A percentile compares a stretch with the other conserved stretches of the same genome.
Evolutionary conservation across 53 echinoderm and acorn worm genomes (phyloP).

Genomic region (Echinometra lucunter): DNA sequence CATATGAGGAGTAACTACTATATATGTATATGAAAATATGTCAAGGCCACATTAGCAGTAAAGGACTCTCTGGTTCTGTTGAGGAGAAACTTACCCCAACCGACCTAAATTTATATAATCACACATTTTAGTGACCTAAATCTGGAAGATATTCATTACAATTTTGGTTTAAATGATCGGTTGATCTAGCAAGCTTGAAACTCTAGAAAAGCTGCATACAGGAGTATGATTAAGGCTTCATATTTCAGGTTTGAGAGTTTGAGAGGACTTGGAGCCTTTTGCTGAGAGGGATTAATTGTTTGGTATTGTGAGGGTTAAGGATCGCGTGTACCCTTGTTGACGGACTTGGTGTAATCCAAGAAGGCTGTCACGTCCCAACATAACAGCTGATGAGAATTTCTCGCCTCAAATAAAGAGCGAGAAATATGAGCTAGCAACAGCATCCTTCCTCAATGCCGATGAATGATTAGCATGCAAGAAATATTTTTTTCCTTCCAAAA

Average conservation of each 20-base stretch:
- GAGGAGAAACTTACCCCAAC: neutral
- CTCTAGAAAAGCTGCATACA: neutral
- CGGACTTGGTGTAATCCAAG: conserved; percentile 2
- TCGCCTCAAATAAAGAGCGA: no score
- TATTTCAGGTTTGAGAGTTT: neutral
- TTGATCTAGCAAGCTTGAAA: conserved; percentile 30
- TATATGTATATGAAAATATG: no score
- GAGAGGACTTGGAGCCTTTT: neutral
- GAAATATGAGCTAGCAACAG: conserved; percentile 18
- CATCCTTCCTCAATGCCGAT: neutral
- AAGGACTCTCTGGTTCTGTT: neutral
- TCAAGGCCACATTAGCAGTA: neutral
- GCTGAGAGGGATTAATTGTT: neutral
- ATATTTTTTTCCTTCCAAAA: neutral
- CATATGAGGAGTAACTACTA: no score
- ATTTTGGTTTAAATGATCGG: neutral
- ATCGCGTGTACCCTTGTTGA: neutral
- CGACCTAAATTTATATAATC: neutral
- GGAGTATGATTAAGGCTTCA: neutral
- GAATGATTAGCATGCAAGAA: neutral
- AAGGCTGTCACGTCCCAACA: neutral
- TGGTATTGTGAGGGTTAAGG: conserved; percentile 17
- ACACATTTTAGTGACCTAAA: neutral
- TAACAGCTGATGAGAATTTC: conserved; percentile 33
- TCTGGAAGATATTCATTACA: conserved; percentile 39